These are phyloP conservation scores for Meloe dianella DNA, from an alignment of 2,888 invertebrate species.

Conservation along the genomic window DNA sequence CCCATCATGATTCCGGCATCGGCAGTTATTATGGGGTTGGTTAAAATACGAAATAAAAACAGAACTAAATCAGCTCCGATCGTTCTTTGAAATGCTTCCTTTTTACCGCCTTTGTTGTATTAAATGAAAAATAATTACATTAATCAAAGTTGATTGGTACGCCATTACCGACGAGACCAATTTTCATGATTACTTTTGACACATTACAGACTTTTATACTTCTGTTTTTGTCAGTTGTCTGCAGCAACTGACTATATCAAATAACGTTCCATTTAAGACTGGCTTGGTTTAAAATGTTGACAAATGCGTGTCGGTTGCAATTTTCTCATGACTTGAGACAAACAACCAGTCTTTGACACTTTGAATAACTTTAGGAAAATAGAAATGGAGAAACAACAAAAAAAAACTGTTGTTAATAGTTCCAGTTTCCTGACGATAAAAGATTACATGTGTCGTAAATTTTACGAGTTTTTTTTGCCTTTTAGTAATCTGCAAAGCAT, in stretches of 20 bases:
- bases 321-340: background rate
- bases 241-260: background rate
- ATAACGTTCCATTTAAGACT: slow-evolving; percentile 8
- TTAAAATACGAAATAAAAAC: slow-evolving; percentile 22
- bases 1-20: slow-evolving; percentile 64
- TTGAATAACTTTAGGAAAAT: background rate
- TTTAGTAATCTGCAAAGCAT: slow-evolving; percentile 21
- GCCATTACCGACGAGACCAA: slow-evolving; percentile 24
- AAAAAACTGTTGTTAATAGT: background rate
- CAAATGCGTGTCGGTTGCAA: background rate
- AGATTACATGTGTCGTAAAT: slow-evolving; percentile 23
- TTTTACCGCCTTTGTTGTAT: background rate
- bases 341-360: background rate
- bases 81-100: slow-evolving; percentile 3
- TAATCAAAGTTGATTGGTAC: slow-evolving; percentile 22
- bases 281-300: background rate
- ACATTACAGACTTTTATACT: slow-evolving; percentile 26
- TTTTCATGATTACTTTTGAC: slow-evolving; percentile 28
- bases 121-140: slow-evolving; percentile 20
- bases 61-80: slow-evolving; percentile 1
- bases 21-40: slow-evolving; percentile 59
- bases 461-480: slow-evolving; percentile 21
- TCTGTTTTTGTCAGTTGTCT: slow-evolving; percentile 19
- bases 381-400: background rate
- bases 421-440: slow-evolving; percentile 14